Evolutionary conservation across 2,113 vertebrate genomes (phyloP).

Genomic region (Brachyhypopomus occidentalis): DNA sequence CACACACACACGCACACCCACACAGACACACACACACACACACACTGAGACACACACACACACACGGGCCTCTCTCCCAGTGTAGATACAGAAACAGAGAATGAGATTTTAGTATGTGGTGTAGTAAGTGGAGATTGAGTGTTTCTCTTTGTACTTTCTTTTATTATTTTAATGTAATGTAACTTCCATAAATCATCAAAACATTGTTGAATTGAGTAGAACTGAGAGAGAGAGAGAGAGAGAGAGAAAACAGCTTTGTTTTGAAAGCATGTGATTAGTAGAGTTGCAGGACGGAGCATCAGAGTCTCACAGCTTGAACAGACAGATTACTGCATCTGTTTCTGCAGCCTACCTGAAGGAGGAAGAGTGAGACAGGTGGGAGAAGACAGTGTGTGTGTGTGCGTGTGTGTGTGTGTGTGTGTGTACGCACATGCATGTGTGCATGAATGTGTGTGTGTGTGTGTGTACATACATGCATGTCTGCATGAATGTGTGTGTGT

Average conservation of each 20-base stretch:
- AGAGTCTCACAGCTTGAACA: slow-evolving; percentile 1
- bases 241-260: not conserved
- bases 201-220: not conserved
- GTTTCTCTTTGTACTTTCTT: too few species aligned
- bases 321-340: not conserved
- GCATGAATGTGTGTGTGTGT: not conserved
- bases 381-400: not conserved
- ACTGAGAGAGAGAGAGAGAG: not conserved
- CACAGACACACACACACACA: not conserved
- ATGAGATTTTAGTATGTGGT: too few species aligned
- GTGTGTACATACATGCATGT: slow-evolving; percentile 7
- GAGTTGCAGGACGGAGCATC: slow-evolving; percentile 1
- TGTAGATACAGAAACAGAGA: not conserved
- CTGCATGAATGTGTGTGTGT: too few species aligned
- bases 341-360: not conserved
- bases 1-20: slow-evolving; percentile 52
- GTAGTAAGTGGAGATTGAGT: too few species aligned
- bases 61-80: too few species aligned
- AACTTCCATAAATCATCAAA: too few species aligned
- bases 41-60: slow-evolving; percentile 6
- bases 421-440: too few species aligned
- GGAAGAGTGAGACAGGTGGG: too few species aligned
- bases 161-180: too few species aligned
- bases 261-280: slow-evolving; percentile 24
- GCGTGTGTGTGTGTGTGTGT: slow-evolving; percentile 17